These are phyloP conservation scores for Radopholus similis DNA, from an alignment of 1,140 invertebrate species.

Conservation along the genomic window DNA sequence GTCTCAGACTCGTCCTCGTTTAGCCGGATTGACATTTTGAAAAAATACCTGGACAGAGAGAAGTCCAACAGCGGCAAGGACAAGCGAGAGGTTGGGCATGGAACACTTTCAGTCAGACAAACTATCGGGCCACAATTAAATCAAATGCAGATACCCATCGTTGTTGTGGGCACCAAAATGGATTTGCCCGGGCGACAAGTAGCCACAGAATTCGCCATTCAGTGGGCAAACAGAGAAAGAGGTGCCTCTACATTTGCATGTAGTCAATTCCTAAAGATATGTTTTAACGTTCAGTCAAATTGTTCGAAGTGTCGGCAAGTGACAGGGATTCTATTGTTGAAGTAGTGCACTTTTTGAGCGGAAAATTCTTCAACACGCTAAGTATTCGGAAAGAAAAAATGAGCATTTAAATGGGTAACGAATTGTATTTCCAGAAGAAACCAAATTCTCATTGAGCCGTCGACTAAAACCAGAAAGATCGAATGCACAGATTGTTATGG, in stretches of 20 bases:
- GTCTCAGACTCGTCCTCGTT: constrained; percentile 54
- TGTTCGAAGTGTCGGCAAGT: constrained; percentile 27
- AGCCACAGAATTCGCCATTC: constrained; percentile 42
- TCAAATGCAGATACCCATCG: constrained; percentile 46
- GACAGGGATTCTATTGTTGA: constrained; percentile 47
- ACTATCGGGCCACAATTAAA: not conserved
- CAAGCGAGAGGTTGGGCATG: constrained; percentile 23
- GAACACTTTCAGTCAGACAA: not conserved
- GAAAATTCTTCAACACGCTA: constrained; percentile 49
- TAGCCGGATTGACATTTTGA: constrained; percentile 49
- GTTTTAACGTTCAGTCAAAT: constrained; percentile 30
- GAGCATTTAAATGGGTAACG: not conserved
- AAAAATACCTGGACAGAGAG: constrained; percentile 54
- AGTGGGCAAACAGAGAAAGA: constrained; percentile 49
- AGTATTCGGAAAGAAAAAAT: constrained; percentile 29
- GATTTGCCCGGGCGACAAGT: constrained; percentile 47
- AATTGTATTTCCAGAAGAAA: constrained; percentile 52
- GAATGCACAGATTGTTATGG: constrained; percentile 60
- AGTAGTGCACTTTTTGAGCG: constrained; percentile 49
- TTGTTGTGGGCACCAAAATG: constrained; percentile 49
- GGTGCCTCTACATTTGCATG: constrained; percentile 13
- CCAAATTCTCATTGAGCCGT: constrained; percentile 58
- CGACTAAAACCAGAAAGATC: constrained; percentile 58
- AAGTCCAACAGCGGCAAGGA: constrained; percentile 52
- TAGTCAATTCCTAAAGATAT: not conserved